A percentile compares a stretch with the other conserved stretches of the same genome.
phyloP scores from a whole-genome alignment of 2,113 vertebrate species.

The Silurus meridionalis region DNA sequence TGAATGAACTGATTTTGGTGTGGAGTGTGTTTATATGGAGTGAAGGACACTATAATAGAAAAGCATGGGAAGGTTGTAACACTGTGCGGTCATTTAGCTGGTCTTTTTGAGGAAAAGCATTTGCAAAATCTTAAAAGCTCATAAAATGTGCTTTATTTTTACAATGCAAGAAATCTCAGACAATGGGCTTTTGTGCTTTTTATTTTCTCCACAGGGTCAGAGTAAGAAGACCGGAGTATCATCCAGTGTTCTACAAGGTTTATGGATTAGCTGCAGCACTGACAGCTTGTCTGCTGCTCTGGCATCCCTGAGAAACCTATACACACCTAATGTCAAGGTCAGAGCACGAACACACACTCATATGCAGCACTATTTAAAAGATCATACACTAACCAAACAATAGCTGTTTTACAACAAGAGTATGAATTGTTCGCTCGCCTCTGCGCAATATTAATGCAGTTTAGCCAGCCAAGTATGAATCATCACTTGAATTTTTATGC shows the following conservation, averaged over 20 bases:
- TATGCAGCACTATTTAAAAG: slow-evolving; percentile 1
- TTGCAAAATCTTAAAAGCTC: background rate
- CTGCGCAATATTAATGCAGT: background rate
- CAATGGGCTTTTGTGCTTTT: background rate
- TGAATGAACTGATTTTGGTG: background rate
- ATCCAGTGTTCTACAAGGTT: slow-evolving; percentile 51
- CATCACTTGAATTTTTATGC: background rate
- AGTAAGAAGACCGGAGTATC: slow-evolving; percentile 54
- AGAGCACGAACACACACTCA: slow-evolving; percentile 20
- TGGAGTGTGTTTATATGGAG: background rate
- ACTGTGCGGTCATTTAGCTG: background rate
- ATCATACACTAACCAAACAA: background rate
- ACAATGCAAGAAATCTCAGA: background rate
- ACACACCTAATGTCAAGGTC: slow-evolving; percentile 56
- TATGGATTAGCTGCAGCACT: slow-evolving; percentile 50
- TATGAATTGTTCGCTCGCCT: background rate
- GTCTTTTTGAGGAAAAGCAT: background rate
- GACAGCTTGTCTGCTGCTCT: slow-evolving; percentile 52
- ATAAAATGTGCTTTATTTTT: background rate
- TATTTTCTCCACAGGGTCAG: slow-evolving; percentile 38
- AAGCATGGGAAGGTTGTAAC: background rate
- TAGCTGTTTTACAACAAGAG: background rate
- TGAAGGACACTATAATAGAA: background rate
- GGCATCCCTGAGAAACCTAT: slow-evolving; percentile 50
- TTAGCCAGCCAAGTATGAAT: background rate